Base-by-base conservation (phyloP, 2,888 invertebrate genomes). In the Melanophora roralis region DNA sequence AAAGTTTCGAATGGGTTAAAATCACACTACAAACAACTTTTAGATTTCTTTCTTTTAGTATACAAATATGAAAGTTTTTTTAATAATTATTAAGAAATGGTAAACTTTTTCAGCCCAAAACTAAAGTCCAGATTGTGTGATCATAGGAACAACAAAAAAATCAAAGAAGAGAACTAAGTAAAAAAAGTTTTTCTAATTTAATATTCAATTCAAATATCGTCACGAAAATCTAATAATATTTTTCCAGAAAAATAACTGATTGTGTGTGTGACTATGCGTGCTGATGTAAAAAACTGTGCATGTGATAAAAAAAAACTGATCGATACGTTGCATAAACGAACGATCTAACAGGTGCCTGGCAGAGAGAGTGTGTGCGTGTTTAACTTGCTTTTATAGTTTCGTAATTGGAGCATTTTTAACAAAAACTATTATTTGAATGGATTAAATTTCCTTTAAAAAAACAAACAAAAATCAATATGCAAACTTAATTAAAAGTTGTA, bases 91-190 rank as follows among this genome's bases (percentile, higher is more conserved):
- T n/a, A 16, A n/a, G n/a, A n/a, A n/a, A n/a, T 16, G 14, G 9
- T 43, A 40, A 14, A n/a, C 55, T 4, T 11, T 16, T 59, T 40
- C 12, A 23, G 16, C 27, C 12, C 36, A 47, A 38, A 59, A 59
- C 47, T 59, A 59, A 47, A 57, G 55, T 68, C 68, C 68, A 69
- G 38, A 16, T 16, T 49, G 21, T 27, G 38, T 59, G 69, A 47
- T 69, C 21, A 19, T 34, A 27, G 0, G n/a, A n/a, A n/a, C n/a
- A n/a, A n/a, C n/a, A 69, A 38, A 38, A 2, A 59, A 4, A 47
- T 27, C 14, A 40, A 12, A 19, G 6, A 45, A 51, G 38, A 55
- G 69, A 69, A 69, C 47, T 40, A 49, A 49, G 76, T 57, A 55
- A 64, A 76, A 76, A 64, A 62, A n/a, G 62, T 64, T 60, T 60